Percentiles rank a stretch among this genome's conserved stretches.
Conservation (phyloP, 1,140 invertebrate species). For the Lepidostoma basale region DNA sequence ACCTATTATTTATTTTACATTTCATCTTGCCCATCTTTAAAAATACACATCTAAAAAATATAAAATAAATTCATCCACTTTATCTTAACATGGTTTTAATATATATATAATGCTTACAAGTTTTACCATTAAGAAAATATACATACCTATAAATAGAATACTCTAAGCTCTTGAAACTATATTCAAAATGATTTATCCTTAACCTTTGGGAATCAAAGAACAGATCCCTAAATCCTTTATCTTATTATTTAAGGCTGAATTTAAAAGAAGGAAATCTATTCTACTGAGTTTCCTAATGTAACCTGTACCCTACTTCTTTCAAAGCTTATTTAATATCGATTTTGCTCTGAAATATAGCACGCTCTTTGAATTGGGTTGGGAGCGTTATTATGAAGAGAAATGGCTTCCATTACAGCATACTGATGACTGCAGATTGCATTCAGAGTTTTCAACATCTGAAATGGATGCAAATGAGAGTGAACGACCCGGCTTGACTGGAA, state of each 20-base stretch:
- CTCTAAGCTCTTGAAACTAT: background rate
- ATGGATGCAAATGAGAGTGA: background rate
- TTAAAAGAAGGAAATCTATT: background rate
- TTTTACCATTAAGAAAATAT: no score
- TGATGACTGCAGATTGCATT: background rate
- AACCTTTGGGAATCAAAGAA: background rate
- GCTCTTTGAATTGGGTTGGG: background rate
- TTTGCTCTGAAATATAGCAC: background rate
- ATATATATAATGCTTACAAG: no score
- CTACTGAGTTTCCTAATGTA: background rate
- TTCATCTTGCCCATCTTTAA: no score
- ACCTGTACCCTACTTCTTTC: background rate
- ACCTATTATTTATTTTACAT: no score
- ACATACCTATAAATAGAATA: background rate
- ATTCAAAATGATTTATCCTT: background rate
- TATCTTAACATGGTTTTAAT: no score
- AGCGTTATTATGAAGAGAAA: background rate
- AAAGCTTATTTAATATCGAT: background rate
- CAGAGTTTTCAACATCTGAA: background rate
- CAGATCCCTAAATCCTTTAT: background rate
- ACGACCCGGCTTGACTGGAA: background rate
- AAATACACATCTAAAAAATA: no score
- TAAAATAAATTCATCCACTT: no score
- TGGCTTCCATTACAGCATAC: background rate
- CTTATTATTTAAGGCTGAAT: background rate